Base-by-base conservation (phyloP, 2,113 vertebrate genomes). In the Gallinago media region DNA sequence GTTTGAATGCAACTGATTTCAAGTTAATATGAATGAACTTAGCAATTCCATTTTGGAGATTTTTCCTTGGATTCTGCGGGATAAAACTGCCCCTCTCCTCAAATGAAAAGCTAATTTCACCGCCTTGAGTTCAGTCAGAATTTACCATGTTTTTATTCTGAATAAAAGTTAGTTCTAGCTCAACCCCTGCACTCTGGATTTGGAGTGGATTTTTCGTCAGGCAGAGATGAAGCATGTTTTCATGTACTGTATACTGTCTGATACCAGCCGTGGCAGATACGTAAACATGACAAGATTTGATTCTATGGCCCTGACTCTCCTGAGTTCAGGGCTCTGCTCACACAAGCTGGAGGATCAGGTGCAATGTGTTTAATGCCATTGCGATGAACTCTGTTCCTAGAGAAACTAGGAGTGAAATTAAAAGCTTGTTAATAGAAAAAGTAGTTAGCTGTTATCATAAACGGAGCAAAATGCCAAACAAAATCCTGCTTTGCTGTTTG, bases 401-500 rank as follows among this genome's bases (percentile, higher is more conserved):
- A 89, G 88, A 70, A 94, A 75, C 58, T 92, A 49, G 52, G 49
- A 92, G 54, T 76, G 72, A 94, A 84, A 89, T 89, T n/a, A 72
- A 92, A 94, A 89, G 58, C 70, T 87, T 89, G 9, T 89, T 83
- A 85, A 79, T 38, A 85, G 73, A 61, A 79, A 47, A 91, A 81
- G 29, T 61, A 75, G 61, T 82, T 89, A 75, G 70, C 70, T 76
- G 59, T 78, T 96, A 74, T 70, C 85, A 66, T 75, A 89, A 96
- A 89, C 1, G 18, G 68, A 96, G 49, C 52, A 74, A 87, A 96
- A 94, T 87, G 73, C 90, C 90, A 94, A 80, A 88, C 56, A 80
- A 91, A 95, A 72, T 62, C 32, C 40, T 65, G 49, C 68, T 96
- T 70, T 89, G 61, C 70, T 91, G 18, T 94, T 96, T 93, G 79